These are phyloP conservation scores for Orchestes rusci DNA, from an alignment of 2,888 invertebrate genomes.

Conservation along the genomic window DNA sequence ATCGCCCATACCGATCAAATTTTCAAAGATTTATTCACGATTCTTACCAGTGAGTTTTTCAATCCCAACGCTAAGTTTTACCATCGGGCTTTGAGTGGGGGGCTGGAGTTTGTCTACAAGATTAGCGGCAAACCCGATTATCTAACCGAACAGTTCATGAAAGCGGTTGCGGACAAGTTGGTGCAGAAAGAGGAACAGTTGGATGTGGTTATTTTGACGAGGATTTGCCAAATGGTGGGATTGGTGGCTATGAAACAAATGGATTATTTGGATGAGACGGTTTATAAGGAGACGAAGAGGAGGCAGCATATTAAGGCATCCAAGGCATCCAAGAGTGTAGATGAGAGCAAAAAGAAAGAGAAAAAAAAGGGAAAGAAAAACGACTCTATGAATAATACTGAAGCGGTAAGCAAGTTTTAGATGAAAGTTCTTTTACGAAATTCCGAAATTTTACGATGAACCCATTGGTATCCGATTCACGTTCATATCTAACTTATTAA, in stretches of 20 bases:
- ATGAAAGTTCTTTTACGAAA: too few relatives aligned
- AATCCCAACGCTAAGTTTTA: constrained; percentile 48
- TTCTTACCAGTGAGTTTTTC: constrained; percentile 47
- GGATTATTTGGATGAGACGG: constrained; percentile 71
- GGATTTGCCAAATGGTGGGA: constrained; percentile 52
- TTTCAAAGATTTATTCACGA: constrained; percentile 46
- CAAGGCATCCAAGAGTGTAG: constrained; percentile 36
- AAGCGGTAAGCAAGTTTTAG: too few relatives aligned
- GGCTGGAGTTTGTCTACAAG: constrained; percentile 54
- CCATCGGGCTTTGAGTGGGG: constrained; percentile 51
- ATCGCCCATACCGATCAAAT: constrained; percentile 48
- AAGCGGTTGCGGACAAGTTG: constrained; percentile 24
- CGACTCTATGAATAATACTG: neutral
- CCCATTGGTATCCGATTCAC: too few relatives aligned
- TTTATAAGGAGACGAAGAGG: constrained; percentile 76
- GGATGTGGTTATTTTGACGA: constrained; percentile 24
- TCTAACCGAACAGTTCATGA: constrained; percentile 38
- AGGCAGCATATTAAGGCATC: constrained; percentile 48
- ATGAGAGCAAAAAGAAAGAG: constrained; percentile 46
- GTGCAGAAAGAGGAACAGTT: neutral
- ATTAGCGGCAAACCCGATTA: constrained; percentile 54
- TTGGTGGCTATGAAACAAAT: constrained; percentile 73
- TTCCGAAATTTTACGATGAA: too few relatives aligned
- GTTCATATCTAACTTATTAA: too few relatives aligned
- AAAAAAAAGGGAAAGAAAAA: constrained; percentile 21